Evolutionary conservation across 2,888 invertebrate genomes (phyloP).

Genomic region (Drosophila subquinaria): DNA sequence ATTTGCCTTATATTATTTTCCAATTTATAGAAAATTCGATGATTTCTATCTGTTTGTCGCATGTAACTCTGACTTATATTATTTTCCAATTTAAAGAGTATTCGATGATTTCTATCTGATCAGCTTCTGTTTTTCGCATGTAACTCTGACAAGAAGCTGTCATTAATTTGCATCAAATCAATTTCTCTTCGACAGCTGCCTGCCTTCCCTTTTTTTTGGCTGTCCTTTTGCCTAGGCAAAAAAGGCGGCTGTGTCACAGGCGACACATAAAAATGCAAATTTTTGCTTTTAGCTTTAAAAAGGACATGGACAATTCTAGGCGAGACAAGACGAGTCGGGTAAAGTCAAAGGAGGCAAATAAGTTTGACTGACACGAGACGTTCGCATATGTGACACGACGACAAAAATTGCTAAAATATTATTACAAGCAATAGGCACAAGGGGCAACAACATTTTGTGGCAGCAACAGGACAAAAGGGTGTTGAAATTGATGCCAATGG

Average conservation of each 20-base stretch:
- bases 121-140: constrained; percentile 26
- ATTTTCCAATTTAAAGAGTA: constrained; percentile 34
- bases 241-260: constrained; percentile 26
- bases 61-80: too few relatives aligned
- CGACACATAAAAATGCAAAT: constrained; percentile 79
- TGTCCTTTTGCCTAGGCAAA: constrained; percentile 4
- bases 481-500: constrained; percentile 69
- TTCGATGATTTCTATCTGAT: constrained; percentile 29
- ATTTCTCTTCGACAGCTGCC: constrained; percentile 75
- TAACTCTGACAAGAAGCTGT: constrained; percentile 78
- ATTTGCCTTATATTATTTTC: background rate
- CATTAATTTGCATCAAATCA: constrained; percentile 81
- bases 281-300: constrained; percentile 56
- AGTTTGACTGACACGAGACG: constrained; percentile 45
- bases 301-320: constrained; percentile 13
- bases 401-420: constrained; percentile 78
- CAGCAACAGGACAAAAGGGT: constrained; percentile 57
- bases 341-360: constrained; percentile 10
- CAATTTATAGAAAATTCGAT: too few relatives aligned
- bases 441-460: constrained; percentile 50
- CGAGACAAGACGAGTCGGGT: background rate
- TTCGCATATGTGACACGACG: constrained; percentile 75
- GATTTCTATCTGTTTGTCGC: too few relatives aligned
- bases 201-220: constrained; percentile 3
- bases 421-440: constrained; percentile 77